Conservation (phyloP, 2,797 vertebrate genomes). For the Cheirogaleus major region DNA sequence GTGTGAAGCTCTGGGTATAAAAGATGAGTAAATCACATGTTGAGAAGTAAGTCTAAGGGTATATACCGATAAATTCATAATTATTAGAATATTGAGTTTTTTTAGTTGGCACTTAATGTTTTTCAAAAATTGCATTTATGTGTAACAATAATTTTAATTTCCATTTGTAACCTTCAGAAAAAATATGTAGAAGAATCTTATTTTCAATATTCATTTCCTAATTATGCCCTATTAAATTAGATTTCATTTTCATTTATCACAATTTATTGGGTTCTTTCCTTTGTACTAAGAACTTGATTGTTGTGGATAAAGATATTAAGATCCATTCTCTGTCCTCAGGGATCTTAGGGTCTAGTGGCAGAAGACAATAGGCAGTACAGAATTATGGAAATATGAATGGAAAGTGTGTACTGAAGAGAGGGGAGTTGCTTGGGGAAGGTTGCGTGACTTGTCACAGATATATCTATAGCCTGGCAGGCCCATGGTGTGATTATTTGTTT, state of each 20-base stretch:
- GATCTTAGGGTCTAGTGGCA: background rate
- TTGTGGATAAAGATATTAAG: background rate
- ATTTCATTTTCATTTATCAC: slow-evolving; percentile 19
- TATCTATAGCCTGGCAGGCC: background rate
- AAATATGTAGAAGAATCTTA: background rate
- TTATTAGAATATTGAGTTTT: background rate
- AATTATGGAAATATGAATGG: background rate
- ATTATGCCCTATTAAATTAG: background rate
- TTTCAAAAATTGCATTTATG: background rate
- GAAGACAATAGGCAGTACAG: background rate
- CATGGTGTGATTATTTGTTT: background rate
- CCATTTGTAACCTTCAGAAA: background rate
- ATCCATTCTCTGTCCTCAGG: background rate
- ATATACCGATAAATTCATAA: background rate
- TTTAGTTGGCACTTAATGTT: background rate
- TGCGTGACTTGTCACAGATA: background rate
- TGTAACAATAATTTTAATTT: background rate
- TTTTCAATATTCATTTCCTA: background rate
- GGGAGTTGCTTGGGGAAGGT: background rate
- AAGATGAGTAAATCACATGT: background rate
- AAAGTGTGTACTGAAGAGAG: background rate
- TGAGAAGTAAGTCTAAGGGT: background rate
- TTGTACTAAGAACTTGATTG: background rate
- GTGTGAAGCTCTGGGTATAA: background rate
- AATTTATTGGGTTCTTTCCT: background rate